Evolutionary conservation across 1,140 invertebrate species (phyloP).

Genomic region (Bombus consobrinus): DNA sequence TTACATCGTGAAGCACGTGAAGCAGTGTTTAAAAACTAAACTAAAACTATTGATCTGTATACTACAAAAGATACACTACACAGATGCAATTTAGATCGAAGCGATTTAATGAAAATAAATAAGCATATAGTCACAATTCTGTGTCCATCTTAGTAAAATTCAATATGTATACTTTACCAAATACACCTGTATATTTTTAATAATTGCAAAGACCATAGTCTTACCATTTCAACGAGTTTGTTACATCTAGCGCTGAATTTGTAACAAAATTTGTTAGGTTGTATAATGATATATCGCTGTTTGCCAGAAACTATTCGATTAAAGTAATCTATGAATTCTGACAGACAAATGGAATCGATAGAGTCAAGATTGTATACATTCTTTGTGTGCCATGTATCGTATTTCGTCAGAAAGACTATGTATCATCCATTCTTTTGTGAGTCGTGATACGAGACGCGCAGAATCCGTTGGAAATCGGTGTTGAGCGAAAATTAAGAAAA

Average conservation of each 20-base stretch:
- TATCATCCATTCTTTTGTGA: neutral
- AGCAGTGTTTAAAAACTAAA: neutral
- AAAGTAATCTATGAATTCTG: neutral
- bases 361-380: conserved; percentile 7
- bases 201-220: neutral
- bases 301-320: neutral
- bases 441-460: neutral
- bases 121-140: neutral
- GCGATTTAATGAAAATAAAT: neutral
- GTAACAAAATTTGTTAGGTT: neutral
- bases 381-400: conserved; percentile 3
- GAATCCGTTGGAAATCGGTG: conserved; percentile 13
- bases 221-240: neutral
- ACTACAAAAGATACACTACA: neutral
- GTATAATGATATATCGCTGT: neutral
- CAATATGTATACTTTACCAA: neutral
- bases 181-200: neutral
- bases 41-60: neutral
- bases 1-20: neutral
- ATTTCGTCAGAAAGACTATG: conserved; percentile 17
- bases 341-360: neutral
- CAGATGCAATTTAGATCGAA: neutral
- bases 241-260: neutral
- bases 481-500: neutral
- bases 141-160: neutral